Evolutionary conservation across 35 echinoderm and acorn worm genomes (phyloP).

Genomic region (Apostichopus japonicus): DNA sequence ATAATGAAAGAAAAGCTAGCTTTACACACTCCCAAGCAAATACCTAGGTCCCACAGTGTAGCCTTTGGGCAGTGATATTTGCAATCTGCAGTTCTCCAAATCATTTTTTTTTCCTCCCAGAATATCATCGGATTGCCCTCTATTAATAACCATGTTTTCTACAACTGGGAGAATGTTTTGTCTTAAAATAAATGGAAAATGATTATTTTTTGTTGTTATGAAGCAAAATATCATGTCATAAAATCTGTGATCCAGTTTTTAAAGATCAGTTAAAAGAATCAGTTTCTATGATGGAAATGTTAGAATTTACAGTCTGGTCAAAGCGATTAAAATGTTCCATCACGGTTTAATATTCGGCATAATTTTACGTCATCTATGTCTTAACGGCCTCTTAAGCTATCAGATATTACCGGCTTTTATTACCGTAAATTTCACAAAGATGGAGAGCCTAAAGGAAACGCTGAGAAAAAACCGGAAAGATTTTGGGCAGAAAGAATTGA

Average conservation of each 20-base stretch:
- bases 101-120: no score
- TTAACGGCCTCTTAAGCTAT: neutral
- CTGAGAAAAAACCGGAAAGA: neutral
- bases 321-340: neutral
- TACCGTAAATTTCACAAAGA: neutral
- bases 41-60: no score
- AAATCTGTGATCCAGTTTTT: neutral
- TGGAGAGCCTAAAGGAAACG: neutral
- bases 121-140: no score
- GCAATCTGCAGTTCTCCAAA: no score
- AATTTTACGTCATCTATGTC: neutral
- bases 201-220: neutral
- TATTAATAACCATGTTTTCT: no score
- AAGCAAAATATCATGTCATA: constrained; percentile 4
- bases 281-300: neutral
- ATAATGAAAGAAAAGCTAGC: no score
- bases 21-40: no score
- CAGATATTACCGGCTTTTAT: neutral
- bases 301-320: neutral
- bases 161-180: no score
- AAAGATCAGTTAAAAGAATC: neutral
- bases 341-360: neutral
- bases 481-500: neutral
- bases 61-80: no score
- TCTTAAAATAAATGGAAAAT: neutral